phyloP scores from a whole-genome alignment of 1,140 invertebrate species.

The Papilio polyxenes region DNA sequence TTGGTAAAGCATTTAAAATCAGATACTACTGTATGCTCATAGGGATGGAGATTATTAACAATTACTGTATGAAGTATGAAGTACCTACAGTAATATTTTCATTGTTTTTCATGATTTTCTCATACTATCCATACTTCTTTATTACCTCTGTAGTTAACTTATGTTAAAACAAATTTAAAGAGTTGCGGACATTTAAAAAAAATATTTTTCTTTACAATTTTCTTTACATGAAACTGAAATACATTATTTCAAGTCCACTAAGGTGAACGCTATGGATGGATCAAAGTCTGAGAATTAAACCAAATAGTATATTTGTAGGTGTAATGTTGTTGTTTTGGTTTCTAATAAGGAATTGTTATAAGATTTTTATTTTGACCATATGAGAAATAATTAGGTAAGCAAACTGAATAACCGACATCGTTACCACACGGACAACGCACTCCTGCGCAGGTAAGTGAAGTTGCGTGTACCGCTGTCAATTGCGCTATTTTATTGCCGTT shows the following conservation, averaged over 20 bases:
- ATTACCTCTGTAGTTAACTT: too few relatives aligned
- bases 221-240: too few relatives aligned
- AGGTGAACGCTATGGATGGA: background rate
- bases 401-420: slow-evolving; percentile 54
- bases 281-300: background rate
- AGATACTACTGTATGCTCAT: background rate
- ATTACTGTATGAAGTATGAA: too few relatives aligned
- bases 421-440: slow-evolving; percentile 48
- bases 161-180: too few relatives aligned
- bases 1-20: background rate
- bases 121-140: too few relatives aligned
- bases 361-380: slow-evolving; percentile 42
- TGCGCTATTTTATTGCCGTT: slow-evolving; percentile 31
- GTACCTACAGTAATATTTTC: too few relatives aligned
- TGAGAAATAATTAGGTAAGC: slow-evolving; percentile 58
- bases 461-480: slow-evolving; percentile 67
- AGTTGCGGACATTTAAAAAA: too few relatives aligned
- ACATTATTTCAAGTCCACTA: too few relatives aligned
- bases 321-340: background rate
- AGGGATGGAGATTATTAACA: too few relatives aligned
- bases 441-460: slow-evolving; percentile 68
- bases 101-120: too few relatives aligned
- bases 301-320: background rate
- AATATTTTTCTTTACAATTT: too few relatives aligned
- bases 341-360: background rate